Percentiles rank a stretch among this genome's conserved stretches.
These are phyloP conservation scores for Vesta saturnalis DNA, from an alignment of 2,888 invertebrate genomes.

Conservation along the genomic window DNA sequence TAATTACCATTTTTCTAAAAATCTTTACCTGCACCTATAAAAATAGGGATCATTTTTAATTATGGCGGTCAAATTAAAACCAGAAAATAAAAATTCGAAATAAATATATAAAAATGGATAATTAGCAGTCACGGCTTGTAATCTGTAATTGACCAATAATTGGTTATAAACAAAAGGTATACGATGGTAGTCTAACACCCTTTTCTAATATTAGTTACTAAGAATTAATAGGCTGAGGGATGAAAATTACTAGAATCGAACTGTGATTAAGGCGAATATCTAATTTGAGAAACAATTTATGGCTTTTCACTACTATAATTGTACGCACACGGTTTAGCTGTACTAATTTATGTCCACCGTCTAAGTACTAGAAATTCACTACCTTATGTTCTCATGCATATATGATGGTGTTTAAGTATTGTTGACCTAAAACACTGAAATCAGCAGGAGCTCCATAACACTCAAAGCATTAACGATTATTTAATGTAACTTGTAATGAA, in stretches of 20 bases:
- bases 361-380: no score
- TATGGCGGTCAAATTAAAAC: constrained; percentile 32
- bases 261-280: not conserved
- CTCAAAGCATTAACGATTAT: no score
- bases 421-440: no score
- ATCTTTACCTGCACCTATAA: constrained; percentile 37
- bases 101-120: constrained; percentile 28
- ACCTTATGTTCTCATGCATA: no score
- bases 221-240: no score
- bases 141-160: constrained; percentile 32
- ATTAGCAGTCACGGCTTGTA: constrained; percentile 33
- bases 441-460: no score
- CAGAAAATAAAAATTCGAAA: constrained; percentile 28
- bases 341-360: no score
- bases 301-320: no score
- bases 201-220: not conserved
- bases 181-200: not conserved
- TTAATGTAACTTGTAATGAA: no score
- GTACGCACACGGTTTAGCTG: no score
- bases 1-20: constrained; percentile 34
- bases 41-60: constrained; percentile 34
- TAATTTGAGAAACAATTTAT: not conserved
- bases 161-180: constrained; percentile 33
- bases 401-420: no score
- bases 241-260: no score